Conservation (phyloP, 2,113 vertebrate species). For the Neoarius graeffei region DNA sequence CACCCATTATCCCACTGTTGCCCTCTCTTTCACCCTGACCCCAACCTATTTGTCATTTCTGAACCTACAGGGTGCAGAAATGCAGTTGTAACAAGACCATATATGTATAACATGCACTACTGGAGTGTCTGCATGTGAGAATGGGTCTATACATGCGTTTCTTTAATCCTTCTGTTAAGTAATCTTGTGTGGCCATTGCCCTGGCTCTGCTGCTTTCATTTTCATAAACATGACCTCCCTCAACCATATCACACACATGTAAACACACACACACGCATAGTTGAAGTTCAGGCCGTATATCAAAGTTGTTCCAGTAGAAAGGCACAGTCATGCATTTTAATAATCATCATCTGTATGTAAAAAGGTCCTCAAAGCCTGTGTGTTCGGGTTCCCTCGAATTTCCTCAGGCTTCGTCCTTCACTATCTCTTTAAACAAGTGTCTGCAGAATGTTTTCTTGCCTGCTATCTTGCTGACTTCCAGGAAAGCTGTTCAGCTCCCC, state of each 20-base stretch:
- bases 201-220: constrained; percentile 17
- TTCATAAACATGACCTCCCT: constrained; percentile 5
- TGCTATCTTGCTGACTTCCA: constrained; percentile 43
- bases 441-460: constrained; percentile 31
- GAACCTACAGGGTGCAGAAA: not conserved
- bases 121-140: not conserved
- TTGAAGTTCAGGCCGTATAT: not conserved
- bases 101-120: not conserved
- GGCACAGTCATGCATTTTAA: not conserved
- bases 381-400: constrained; percentile 13
- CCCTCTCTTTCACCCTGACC: constrained; percentile 3
- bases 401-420: constrained; percentile 25
- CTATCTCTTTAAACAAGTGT: constrained; percentile 35
- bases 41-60: not conserved
- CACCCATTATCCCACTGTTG: not conserved
- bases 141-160: not conserved
- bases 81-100: not conserved
- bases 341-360: not conserved
- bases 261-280: constrained; percentile 2
- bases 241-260: not conserved
- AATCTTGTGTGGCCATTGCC: constrained; percentile 5
- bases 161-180: not conserved
- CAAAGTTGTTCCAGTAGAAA: not conserved
- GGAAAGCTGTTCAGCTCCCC: constrained; percentile 35
- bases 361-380: not conserved